Conservation (phyloP, 2,888 invertebrate species). For the Drosophila flavopinicola region DNA sequence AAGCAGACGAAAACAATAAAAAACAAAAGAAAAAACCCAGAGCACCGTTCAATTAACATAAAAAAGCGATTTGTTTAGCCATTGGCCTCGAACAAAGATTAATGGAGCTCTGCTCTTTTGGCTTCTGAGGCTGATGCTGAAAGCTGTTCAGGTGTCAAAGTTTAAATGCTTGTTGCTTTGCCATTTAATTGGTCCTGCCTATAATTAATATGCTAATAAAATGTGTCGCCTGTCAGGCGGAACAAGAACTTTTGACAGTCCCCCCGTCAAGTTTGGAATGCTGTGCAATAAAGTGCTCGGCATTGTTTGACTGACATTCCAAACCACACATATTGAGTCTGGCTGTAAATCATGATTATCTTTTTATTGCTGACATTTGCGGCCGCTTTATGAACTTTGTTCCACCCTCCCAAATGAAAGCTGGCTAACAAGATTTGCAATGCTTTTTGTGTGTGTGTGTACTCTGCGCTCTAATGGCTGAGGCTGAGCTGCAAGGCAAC, state of each 20-base stretch:
- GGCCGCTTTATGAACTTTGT: slow-evolving; percentile 56
- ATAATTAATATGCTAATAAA: slow-evolving; percentile 68
- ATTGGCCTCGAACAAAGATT: slow-evolving; percentile 58
- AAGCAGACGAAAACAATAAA: slow-evolving; percentile 55
- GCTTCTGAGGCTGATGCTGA: background rate
- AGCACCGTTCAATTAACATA: slow-evolving; percentile 80
- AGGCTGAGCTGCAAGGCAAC: slow-evolving; percentile 1
- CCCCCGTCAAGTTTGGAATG: slow-evolving; percentile 29
- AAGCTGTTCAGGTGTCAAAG: slow-evolving; percentile 50
- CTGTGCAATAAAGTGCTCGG: slow-evolving; percentile 54
- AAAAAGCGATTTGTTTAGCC: slow-evolving; percentile 79
- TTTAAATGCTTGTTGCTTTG: slow-evolving; percentile 30
- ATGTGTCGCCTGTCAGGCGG: slow-evolving; percentile 52
- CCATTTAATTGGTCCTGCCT: slow-evolving; percentile 46
- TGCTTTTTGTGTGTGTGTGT: slow-evolving; percentile 38
- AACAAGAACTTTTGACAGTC: slow-evolving; percentile 58
- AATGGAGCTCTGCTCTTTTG: slow-evolving; percentile 39
- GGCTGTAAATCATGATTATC: slow-evolving; percentile 72
- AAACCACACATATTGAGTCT: slow-evolving; percentile 52
- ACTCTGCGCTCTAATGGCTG: slow-evolving; percentile 55
- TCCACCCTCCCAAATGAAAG: slow-evolving; percentile 7
- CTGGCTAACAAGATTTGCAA: slow-evolving; percentile 70
- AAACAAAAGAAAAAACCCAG: too few relatives aligned
- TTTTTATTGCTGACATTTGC: slow-evolving; percentile 63
- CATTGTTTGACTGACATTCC: slow-evolving; percentile 54